Evolutionary conservation across 2,113 vertebrate species (phyloP).

Genomic region (Oreotrochilus melanogaster): DNA sequence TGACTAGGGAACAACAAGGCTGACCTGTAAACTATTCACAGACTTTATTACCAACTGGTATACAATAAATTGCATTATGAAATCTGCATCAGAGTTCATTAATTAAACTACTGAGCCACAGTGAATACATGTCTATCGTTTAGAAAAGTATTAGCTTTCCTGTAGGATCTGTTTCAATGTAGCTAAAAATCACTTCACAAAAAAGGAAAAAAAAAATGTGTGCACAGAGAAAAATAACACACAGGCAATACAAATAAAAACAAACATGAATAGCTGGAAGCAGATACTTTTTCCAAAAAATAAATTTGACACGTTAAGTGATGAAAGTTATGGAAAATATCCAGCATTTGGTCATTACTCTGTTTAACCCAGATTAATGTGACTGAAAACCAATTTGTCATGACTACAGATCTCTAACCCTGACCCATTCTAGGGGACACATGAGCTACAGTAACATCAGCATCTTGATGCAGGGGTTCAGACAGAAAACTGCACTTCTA

Average conservation of each 20-base stretch:
- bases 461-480: neutral
- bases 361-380: conserved; percentile 16
- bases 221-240: conserved; percentile 34
- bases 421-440: neutral
- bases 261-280: conserved; percentile 20
- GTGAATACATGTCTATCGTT: conserved; percentile 73
- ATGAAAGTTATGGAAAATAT: conserved; percentile 9
- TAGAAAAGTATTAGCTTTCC: conserved; percentile 70
- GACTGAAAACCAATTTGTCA: conserved; percentile 4
- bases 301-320: neutral
- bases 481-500: neutral
- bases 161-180: conserved; percentile 68
- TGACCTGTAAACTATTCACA: conserved; percentile 58
- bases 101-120: conserved; percentile 44
- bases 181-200: neutral
- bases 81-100: conserved; percentile 40
- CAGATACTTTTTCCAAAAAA: conserved; percentile 28
- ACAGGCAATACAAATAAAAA: conserved; percentile 25
- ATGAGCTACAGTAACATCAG: neutral
- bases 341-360: conserved; percentile 38
- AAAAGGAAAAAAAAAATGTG: neutral
- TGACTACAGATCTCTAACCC: neutral
- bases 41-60: conserved; percentile 57
- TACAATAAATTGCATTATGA: conserved; percentile 33
- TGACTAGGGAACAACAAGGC: conserved; percentile 49